These are phyloP conservation scores for Sinocyclocheilus anophthalmus DNA, from an alignment of 2,113 vertebrate species.

Conservation along the genomic window DNA sequence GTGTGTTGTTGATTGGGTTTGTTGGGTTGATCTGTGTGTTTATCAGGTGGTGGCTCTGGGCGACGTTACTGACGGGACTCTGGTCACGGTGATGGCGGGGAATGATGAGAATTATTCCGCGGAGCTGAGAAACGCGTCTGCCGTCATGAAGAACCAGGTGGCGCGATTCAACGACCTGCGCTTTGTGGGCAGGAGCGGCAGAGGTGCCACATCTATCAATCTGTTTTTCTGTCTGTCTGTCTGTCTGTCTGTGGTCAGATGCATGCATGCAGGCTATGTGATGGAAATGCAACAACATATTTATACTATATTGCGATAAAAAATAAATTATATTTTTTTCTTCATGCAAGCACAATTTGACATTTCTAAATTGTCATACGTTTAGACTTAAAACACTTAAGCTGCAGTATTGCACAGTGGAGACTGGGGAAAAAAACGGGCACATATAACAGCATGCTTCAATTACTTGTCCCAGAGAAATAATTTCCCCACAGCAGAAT, in stretches of 20 bases:
- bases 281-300: not conserved
- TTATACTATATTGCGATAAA: not conserved
- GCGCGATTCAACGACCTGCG: conserved; percentile 98
- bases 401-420: not conserved
- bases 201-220: conserved; percentile 78
- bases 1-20: not conserved
- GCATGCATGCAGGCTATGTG: not conserved
- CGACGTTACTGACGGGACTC: conserved; percentile 95
- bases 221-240: conserved; percentile 3
- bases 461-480: conserved; percentile 3
- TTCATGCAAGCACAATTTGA: no score
- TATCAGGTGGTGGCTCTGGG: conserved; percentile 95
- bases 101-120: conserved; percentile 99
- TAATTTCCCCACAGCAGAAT: not conserved
- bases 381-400: not conserved
- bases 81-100: conserved; percentile 99
- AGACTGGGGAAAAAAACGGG: not conserved
- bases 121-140: conserved; percentile 96
- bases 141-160: conserved; percentile 99
- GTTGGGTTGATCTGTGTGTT: conserved; percentile 51
- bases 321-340: no score
- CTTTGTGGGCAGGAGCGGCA: conserved; percentile 97
- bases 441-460: not conserved
- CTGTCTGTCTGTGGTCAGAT: not conserved
- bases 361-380: not conserved